phyloP scores from a whole-genome alignment of 2,888 invertebrate genomes.

The Tiliacea aurago region DNA sequence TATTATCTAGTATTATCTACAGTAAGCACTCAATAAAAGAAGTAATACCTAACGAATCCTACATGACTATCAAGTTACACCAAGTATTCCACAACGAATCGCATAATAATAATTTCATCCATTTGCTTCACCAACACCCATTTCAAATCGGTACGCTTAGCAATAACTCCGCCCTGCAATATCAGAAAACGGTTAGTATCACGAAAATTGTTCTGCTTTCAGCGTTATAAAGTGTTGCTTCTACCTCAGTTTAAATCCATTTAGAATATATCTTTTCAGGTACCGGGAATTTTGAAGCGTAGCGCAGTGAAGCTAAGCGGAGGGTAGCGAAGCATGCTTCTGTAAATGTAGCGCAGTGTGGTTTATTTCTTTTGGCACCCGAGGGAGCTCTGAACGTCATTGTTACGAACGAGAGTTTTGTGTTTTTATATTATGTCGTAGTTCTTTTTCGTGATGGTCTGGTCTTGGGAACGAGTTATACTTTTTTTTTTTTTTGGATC shows the following conservation, averaged over 20 bases:
- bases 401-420: slow-evolving; percentile 18
- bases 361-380: slow-evolving; percentile 49
- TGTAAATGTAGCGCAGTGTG: slow-evolving; percentile 49
- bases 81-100: slow-evolving; percentile 1
- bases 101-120: slow-evolving; percentile 43
- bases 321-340: slow-evolving; percentile 37
- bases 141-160: slow-evolving; percentile 46
- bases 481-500: background rate
- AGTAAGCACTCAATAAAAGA: background rate
- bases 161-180: slow-evolving; percentile 61
- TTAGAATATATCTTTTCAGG: slow-evolving; percentile 66
- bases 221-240: slow-evolving; percentile 62
- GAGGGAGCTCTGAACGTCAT: slow-evolving; percentile 19
- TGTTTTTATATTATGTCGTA: slow-evolving; percentile 17
- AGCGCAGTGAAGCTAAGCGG: slow-evolving; percentile 35
- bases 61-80: background rate
- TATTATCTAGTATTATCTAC: too few species aligned
- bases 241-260: slow-evolving; percentile 64
- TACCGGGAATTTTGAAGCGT: slow-evolving; percentile 51
- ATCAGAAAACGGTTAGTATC: slow-evolving; percentile 64
- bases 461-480: background rate
- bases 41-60: background rate
- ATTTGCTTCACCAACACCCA: slow-evolving; percentile 47
- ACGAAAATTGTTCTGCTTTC: slow-evolving; percentile 63
- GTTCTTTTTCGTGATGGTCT: slow-evolving; percentile 1